Evolutionary conservation across 2,797 vertebrate genomes (phyloP), one percentile per base, ranked within the genome.

Genomic region (Thalassophryne amazonica): DNA sequence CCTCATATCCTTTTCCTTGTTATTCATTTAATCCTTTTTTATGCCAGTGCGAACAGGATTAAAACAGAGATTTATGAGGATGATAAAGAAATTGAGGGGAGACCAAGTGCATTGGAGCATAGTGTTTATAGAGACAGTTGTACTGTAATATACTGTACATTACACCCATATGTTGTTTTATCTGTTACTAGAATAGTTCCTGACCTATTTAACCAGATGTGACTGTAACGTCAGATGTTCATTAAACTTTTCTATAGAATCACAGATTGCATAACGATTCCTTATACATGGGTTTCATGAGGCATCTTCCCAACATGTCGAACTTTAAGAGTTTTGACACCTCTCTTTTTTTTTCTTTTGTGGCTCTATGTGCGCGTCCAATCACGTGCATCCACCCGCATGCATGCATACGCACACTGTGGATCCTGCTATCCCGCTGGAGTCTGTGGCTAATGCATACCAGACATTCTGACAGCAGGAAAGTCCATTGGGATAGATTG

Each of bases 381-480:
- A 37, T 51, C 13, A 16, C 39, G 49, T 74, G 72, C 58, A 52
- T 54, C 31, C 36, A 46, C 53, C 37, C 64, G 50, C 68, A 58
- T 73, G 50, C 68, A 58, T 73, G 56, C 67, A 69, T 68, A 75
- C 68, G 55, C 80, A 77, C 77, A 70, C 85, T 83, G 87, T 87
- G 85, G 87, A 86, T 89, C 82, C 73, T 87, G 74, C 80, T 85
- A 88, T 89, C 80, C 84, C 82, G 81, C 89, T 90, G 91, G 89
- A 92, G 89, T 87, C 90, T 92, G 90, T 90, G 90, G 91, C 86
- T 90, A 85, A 84, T 84, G 84, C 88, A 90, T 89, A 89, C 88
- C 89, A 91, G 88, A 91, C 90, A 89, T 89, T 89, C 85, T 88
- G 86, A 92, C 90, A 91, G 87, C 87, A 91, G 89, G 90, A 90